Evolutionary conservation across 2,888 invertebrate species (phyloP).

Genomic region (Prenolepis imparis): DNA sequence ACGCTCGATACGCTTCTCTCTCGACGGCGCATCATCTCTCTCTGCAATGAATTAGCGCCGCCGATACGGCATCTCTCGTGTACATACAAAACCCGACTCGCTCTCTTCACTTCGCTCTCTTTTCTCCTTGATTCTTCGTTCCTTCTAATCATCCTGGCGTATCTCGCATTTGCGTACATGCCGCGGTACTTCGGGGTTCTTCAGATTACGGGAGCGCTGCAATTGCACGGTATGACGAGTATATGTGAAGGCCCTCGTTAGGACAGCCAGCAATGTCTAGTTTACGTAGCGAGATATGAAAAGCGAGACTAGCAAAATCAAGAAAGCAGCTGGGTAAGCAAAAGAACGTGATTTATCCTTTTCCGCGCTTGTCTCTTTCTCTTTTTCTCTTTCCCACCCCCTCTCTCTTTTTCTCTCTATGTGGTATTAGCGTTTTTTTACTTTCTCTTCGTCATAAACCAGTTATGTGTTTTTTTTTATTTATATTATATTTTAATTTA

Average conservation of each 20-base stretch:
- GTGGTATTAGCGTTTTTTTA: conserved; percentile 49
- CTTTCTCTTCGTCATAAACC: conserved; percentile 41
- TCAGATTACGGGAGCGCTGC: conserved; percentile 71
- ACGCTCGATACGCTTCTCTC: conserved; percentile 7
- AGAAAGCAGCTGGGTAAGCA: conserved; percentile 66
- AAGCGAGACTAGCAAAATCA: conserved; percentile 70
- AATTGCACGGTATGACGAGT: conserved; percentile 67
- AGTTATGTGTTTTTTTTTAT: conserved; percentile 17
- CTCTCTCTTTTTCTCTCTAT: conserved; percentile 1
- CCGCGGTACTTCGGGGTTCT: conserved; percentile 68
- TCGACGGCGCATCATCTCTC: conserved; percentile 13
- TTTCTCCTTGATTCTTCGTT: conserved; percentile 43
- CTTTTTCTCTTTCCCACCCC: conserved; percentile 11
- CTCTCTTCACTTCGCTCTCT: conserved; percentile 5
- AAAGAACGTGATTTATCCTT: conserved; percentile 45
- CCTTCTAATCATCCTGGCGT: conserved; percentile 65
- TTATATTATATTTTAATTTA: conserved; percentile 27
- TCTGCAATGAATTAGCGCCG: conserved; percentile 25
- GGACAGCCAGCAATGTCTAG: conserved; percentile 72
- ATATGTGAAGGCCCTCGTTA: conserved; percentile 76
- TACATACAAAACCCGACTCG: conserved; percentile 13
- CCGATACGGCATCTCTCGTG: conserved; percentile 56
- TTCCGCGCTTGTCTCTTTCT: conserved; percentile 9
- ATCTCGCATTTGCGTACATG: conserved; percentile 51
- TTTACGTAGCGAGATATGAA: conserved; percentile 80